Evolutionary conservation across 2,797 vertebrate species (phyloP), one percentile per base, ranked within the genome.

Genomic region (Acanthurus tractus): DNA sequence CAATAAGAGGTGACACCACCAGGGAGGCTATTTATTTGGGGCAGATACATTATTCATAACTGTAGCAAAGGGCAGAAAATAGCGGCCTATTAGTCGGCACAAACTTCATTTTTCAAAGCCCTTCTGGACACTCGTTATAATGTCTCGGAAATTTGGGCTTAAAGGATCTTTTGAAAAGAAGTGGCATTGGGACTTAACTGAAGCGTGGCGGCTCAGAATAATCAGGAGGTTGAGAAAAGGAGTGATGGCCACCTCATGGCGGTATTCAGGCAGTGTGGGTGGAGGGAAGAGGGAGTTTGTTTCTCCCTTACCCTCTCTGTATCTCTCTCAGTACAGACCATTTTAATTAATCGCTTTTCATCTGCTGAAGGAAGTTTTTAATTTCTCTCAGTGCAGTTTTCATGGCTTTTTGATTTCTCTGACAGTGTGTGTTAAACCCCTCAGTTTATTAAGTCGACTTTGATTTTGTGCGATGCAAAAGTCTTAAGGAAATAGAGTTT

Each of bases 31-130:
- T 90, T 92, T 90, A 88, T 91, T 88, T 85, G 75, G 74, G 59
- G 57, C 69, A 20, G 6, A 86, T 93, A 70, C 87, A 93, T 92
- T 86, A 92, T 93, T 93, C 84, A 92, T 91, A 84, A 81, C 73
- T 54, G 15, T 25, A 50, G 83, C 49, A 22, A 88, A 59, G 62
- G 74, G 64, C 63, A 77, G 71, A 83, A 89, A 89, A 83, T 78
- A 85, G 72, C 40, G 1, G 22, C 53, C 63, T 69, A 87, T 91
- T 85, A 81, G 70, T 70, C 18, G 38, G 58, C 70, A 56, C 72
- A 64, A 84, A 82, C 57, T 20, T 73, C 45, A 53, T 78, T 40
- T 86, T 72, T 71, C 63, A 66, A 74, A 78, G 72, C 62, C 78
- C 69, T 79, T 76, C 70, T 68, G 84, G 86, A 84, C 85, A 64